These are phyloP conservation scores for Condylura cristata DNA, from an alignment of 2,113 vertebrate species.

Conservation along the genomic window DNA sequence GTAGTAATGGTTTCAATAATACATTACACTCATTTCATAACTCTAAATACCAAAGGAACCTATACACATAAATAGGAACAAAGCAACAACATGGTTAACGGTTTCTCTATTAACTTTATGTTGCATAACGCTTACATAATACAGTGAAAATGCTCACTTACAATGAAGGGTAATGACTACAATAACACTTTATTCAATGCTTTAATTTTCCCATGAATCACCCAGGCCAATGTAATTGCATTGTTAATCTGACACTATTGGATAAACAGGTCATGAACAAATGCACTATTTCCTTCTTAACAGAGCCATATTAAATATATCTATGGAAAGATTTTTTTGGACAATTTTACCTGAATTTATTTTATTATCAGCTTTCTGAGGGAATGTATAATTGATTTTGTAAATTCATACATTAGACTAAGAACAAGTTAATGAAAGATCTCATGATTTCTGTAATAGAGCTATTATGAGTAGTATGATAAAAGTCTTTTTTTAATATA, in stretches of 20 bases:
- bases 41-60: conserved; percentile 13
- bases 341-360: conserved; percentile 7
- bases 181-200: conserved; percentile 63
- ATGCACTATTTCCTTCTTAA: conserved; percentile 28
- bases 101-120: conserved; percentile 72
- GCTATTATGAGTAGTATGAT: neutral
- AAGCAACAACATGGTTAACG: conserved; percentile 18
- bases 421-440: conserved; percentile 18
- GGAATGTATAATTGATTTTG: neutral
- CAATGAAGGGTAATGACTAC: conserved; percentile 62
- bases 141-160: conserved; percentile 58
- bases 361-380: neutral
- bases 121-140: conserved; percentile 63
- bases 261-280: conserved; percentile 59
- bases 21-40: conserved; percentile 22
- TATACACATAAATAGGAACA: conserved; percentile 20
- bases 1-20: conserved; percentile 25
- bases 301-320: neutral
- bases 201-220: conserved; percentile 70
- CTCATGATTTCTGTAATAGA: neutral
- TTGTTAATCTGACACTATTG: conserved; percentile 64
- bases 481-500: neutral
- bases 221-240: conserved; percentile 60
- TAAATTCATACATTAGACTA: neutral
- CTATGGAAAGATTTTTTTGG: neutral